These are phyloP conservation scores for Sorex fumeus DNA, from an alignment of 2,113 vertebrate species.

Conservation along the genomic window DNA sequence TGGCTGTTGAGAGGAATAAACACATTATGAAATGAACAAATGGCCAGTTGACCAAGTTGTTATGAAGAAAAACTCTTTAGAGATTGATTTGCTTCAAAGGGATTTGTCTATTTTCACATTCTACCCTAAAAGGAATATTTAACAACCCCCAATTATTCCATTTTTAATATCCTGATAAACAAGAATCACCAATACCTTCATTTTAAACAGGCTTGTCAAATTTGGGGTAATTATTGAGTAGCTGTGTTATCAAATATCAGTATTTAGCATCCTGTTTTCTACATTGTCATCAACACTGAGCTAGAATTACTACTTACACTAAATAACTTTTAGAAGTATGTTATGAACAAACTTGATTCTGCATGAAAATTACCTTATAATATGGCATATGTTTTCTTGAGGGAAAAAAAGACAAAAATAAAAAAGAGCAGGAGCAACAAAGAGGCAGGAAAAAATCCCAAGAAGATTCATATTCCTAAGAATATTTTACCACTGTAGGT, in stretches of 20 bases:
- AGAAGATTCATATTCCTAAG: neutral
- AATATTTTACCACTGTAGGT: neutral
- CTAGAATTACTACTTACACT: constrained; percentile 48
- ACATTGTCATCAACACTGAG: constrained; percentile 2
- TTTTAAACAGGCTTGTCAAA: constrained; percentile 37
- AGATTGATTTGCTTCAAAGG: neutral
- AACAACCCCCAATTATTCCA: neutral
- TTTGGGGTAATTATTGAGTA: constrained; percentile 44
- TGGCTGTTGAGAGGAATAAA: neutral
- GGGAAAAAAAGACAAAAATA: constrained; percentile 50
- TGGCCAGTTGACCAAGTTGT: neutral
- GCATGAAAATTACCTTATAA: constrained; percentile 19
- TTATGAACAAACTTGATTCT: constrained; percentile 28
- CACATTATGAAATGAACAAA: neutral
- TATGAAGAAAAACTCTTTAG: neutral
- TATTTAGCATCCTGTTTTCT: neutral
- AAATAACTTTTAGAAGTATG: constrained; percentile 4
- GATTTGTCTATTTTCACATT: neutral
- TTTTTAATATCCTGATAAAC: constrained; percentile 46
- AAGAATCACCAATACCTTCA: constrained; percentile 29
- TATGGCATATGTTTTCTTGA: neutral
- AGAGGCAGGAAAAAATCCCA: neutral
- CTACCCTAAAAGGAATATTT: neutral
- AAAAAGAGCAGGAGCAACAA: neutral
- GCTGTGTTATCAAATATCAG: neutral